These are phyloP conservation scores for Beris chalybata DNA, from an alignment of 2,888 invertebrate genomes.

Conservation along the genomic window DNA sequence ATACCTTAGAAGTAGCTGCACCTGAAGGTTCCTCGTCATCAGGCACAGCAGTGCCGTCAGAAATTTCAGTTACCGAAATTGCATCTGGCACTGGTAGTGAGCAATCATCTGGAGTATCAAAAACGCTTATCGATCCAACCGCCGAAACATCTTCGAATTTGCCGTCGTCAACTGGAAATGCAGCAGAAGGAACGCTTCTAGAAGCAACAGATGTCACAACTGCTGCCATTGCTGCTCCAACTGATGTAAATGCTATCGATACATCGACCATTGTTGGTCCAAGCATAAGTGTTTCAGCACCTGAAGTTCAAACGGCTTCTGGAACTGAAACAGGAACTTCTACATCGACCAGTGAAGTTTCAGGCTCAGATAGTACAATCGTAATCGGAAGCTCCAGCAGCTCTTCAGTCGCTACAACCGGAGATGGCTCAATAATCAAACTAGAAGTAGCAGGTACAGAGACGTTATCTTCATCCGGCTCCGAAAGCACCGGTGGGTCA, in stretches of 20 bases:
- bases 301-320: not conserved
- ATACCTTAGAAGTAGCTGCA: not conserved
- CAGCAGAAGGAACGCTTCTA: not conserved
- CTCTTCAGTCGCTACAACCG: not conserved
- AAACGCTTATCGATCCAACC: not conserved
- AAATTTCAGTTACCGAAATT: not conserved
- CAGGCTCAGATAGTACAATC: too few species aligned
- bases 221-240: constrained; percentile 1
- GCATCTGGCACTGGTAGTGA: not conserved
- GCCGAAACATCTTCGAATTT: not conserved
- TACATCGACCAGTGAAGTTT: not conserved
- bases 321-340: constrained; percentile 12
- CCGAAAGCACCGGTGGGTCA: too few species aligned
- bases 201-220: not conserved
- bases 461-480: too few species aligned
- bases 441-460: too few species aligned
- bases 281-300: not conserved
- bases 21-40: constrained; percentile 1
- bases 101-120: not conserved
- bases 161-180: not conserved
- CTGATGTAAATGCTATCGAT: not conserved
- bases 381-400: not conserved
- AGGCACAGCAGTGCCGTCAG: not conserved
- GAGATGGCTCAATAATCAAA: not conserved
- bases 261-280: not conserved